Base-by-base conservation (phyloP, 37 sponge, comb jelly and placozoan genomes). In the Haliclona indistincta region DNA sequence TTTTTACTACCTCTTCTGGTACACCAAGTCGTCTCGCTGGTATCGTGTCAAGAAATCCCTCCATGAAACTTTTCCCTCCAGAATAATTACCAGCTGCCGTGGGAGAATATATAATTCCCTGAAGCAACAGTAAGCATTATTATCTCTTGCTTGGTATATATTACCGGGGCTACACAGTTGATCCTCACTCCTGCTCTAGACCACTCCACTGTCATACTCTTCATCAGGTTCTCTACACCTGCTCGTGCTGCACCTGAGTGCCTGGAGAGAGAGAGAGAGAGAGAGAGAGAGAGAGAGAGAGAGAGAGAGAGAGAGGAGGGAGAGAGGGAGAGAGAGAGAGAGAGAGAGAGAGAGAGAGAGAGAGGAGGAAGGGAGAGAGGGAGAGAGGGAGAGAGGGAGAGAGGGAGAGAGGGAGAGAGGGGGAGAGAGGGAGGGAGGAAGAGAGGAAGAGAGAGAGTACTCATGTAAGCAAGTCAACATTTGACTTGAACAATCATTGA, bases 201-300 rank as follows among this genome's bases (percentile, higher is more conserved):
- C 98, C 98, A 97, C 73, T 97, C 98, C 0, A 91, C 66, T 32
- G 98, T 87, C n/a, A 94, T 63, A 11, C 89, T 88, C 76, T 89
- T 88, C 22, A 81, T 77, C 44, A 97, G 72, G 56, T 91, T 94
- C 70, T 97, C 91, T 0, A 97, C 94, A 3, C 89, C 98, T 2
- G 98, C 94, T 62, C 98, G 74, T 10, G 98, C 92, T 30, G 98
- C 95, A 37, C 92, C 94, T 54, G 90, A 70, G 62, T 97, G 98
- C 1, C 85, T 84, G 67, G 33, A 42, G 40, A 74, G 28, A 20
- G 22, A 15, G 30, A 5, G 32, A 40, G 13, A 28, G 70, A 68
- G 70, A 10, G 70, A 11, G 7, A 35, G 22, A 63, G 67, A 60
- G 63, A 74, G n/a, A 36, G 6, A 22, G 43, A 74, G 38, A 25